A percentile compares a stretch with the other conserved stretches of the same genome.
Evolutionary conservation across 2,797 vertebrate genomes (phyloP).

Genomic region (Balearica regulorum): DNA sequence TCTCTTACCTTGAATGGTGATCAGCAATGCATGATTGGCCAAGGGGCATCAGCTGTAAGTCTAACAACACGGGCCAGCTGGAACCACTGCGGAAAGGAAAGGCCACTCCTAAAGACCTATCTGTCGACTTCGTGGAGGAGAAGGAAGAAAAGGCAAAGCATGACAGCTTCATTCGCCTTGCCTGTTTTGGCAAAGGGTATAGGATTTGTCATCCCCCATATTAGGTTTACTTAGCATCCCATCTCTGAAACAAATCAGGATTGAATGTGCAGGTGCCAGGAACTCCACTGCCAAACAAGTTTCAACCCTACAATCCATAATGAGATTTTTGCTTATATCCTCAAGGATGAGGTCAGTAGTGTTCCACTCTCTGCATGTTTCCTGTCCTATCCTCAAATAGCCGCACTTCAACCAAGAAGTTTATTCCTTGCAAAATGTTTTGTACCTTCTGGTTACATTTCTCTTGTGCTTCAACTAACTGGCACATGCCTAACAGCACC

Average conservation of each 20-base stretch:
- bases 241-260: not conserved
- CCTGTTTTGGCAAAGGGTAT: not conserved
- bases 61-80: constrained; percentile 29
- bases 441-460: not conserved
- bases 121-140: not conserved
- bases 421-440: not conserved
- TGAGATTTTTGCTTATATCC: not conserved
- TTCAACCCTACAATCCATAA: not conserved
- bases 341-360: not conserved
- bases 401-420: not conserved
- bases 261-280: not conserved
- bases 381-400: not conserved
- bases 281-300: not conserved
- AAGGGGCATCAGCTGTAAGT: constrained; percentile 48
- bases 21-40: constrained; percentile 61
- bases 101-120: not conserved
- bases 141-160: not conserved
- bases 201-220: not conserved
- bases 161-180: not conserved
- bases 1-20: constrained; percentile 64
- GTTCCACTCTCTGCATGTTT: not conserved
- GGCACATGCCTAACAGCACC: not conserved
- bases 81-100: not conserved
- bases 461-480: not conserved
- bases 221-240: not conserved